Conservation (phyloP, 2,888 invertebrate species). For the Antitype chi region DNA sequence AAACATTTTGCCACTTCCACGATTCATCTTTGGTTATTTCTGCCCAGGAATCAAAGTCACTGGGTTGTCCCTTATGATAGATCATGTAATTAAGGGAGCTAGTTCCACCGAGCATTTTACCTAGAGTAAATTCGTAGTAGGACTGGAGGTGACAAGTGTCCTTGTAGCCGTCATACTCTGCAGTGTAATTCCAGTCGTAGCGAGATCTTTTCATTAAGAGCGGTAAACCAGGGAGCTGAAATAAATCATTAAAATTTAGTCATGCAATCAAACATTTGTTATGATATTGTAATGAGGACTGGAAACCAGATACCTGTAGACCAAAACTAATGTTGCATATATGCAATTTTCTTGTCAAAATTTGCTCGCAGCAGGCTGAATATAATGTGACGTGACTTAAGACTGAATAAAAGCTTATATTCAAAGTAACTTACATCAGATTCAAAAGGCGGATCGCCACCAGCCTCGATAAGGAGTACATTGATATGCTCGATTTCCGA, state of each 20-base stretch:
- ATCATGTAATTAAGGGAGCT: slow-evolving; percentile 73
- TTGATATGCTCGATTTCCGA: slow-evolving; percentile 64
- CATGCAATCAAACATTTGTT: neutral
- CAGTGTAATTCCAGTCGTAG: slow-evolving; percentile 75
- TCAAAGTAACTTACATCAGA: slow-evolving; percentile 66
- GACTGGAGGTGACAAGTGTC: slow-evolving; percentile 59
- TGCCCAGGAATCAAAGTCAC: slow-evolving; percentile 74
- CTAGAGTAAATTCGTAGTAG: slow-evolving; percentile 67
- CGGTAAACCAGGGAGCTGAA: slow-evolving; percentile 72
- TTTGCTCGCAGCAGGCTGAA: neutral
- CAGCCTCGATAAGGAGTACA: slow-evolving; percentile 73
- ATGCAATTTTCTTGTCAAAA: neutral
- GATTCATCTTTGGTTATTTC: slow-evolving; percentile 63
- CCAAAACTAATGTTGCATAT: neutral
- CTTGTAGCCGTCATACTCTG: slow-evolving; percentile 65
- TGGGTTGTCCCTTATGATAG: slow-evolving; percentile 72
- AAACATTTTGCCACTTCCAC: slow-evolving; percentile 73
- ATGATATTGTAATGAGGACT: no score
- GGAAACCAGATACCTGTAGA: neutral
- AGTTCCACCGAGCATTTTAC: slow-evolving; percentile 77
- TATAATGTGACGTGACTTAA: neutral
- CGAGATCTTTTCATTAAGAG: slow-evolving; percentile 62
- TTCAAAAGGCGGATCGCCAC: slow-evolving; percentile 72
- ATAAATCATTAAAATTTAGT: neutral
- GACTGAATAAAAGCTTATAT: neutral